These are phyloP conservation scores for Centroberyx gerrardi DNA, from an alignment of 2,797 vertebrate species.

Conservation along the genomic window DNA sequence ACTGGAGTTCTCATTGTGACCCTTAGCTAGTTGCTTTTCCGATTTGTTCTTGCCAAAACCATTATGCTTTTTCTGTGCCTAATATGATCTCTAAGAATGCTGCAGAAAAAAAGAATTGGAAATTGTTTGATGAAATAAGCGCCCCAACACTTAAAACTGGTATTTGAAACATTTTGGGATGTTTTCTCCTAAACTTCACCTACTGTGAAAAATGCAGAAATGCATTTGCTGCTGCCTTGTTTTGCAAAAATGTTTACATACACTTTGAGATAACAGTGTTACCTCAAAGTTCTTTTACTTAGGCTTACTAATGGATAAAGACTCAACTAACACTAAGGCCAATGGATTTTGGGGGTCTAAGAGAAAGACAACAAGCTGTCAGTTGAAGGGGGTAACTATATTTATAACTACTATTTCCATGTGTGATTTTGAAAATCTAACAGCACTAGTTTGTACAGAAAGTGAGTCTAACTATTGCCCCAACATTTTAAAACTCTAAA, in stretches of 20 bases:
- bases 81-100: slow-evolving; percentile 31
- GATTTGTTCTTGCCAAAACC: slow-evolving; percentile 43
- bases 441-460: slow-evolving; percentile 14
- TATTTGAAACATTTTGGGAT: slow-evolving; percentile 24
- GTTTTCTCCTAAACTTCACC: too few relatives aligned
- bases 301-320: slow-evolving; percentile 27
- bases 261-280: not conserved
- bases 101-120: slow-evolving; percentile 33
- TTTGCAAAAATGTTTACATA: slow-evolving; percentile 2
- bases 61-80: slow-evolving; percentile 31
- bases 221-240: not conserved
- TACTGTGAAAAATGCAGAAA: slow-evolving; percentile 16
- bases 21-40: slow-evolving; percentile 53
- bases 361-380: slow-evolving; percentile 39
- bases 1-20: slow-evolving; percentile 49
- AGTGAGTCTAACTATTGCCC: slow-evolving; percentile 1
- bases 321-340: slow-evolving; percentile 52
- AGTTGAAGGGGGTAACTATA: slow-evolving; percentile 25
- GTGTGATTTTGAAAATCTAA: slow-evolving; percentile 14
- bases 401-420: not conserved
- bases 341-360: slow-evolving; percentile 30
- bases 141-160: not conserved
- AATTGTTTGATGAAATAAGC: slow-evolving; percentile 25
- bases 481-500: too few relatives aligned
- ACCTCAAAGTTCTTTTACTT: slow-evolving; percentile 14